These are phyloP conservation scores for Lasioglossum calceatum DNA, from an alignment of 2,888 invertebrate species.

Conservation along the genomic window DNA sequence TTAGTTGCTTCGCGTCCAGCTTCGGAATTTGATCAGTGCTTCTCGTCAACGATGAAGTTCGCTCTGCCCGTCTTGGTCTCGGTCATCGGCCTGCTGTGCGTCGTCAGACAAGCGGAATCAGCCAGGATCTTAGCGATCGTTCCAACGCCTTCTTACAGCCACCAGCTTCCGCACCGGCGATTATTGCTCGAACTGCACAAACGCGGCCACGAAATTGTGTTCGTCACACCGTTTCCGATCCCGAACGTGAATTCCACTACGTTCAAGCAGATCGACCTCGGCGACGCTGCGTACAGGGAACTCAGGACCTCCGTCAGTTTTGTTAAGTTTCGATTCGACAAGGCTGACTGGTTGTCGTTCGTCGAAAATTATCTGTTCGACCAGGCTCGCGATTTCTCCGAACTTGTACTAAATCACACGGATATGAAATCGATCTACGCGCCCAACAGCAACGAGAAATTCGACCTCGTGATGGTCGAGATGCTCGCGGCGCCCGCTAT, in stretches of 20 bases:
- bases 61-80: not conserved
- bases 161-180: constrained; percentile 84
- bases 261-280: constrained; percentile 83
- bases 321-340: not conserved
- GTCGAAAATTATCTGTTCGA: fast-evolving
- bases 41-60: constrained; percentile 16
- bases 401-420: too few species aligned
- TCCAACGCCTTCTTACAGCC: constrained; percentile 85
- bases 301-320: not conserved
- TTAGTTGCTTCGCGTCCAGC: not conserved
- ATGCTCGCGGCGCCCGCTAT: not conserved
- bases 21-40: not conserved
- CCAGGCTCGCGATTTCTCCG: fast-evolving
- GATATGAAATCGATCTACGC: too few species aligned
- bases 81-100: not conserved
- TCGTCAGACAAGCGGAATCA: not conserved
- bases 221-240: constrained; percentile 84
- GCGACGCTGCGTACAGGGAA: constrained; percentile 40
- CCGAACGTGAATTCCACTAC: constrained; percentile 80
- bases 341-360: constrained; percentile 3
- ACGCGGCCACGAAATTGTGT: constrained; percentile 84
- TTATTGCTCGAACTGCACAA: constrained; percentile 84
- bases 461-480: too few species aligned
- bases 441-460: too few species aligned
- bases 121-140: constrained; percentile 84